Evolutionary conservation across 2,888 invertebrate species (phyloP), one percentile per base, ranked within the genome.

Genomic region (Ctena decussata): DNA sequence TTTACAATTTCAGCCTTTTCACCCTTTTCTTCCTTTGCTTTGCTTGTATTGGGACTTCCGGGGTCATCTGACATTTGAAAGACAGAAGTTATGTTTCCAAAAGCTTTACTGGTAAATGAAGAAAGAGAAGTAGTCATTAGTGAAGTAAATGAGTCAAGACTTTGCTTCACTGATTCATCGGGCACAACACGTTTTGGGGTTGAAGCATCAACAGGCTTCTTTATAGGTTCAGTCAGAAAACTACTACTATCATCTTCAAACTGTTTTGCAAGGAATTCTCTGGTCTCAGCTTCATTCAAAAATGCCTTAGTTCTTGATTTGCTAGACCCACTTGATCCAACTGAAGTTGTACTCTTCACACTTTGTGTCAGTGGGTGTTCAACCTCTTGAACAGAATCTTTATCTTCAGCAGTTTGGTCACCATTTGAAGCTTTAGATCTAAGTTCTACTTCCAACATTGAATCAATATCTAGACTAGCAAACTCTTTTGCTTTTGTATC

Each of bases 241-340:
- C 60, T 53, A 37, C 39, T 30, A 12, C 78, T 86, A 12, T 92
- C 92, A 69, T 93, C 92, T 39, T 91, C 88, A 82, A 93, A 91
- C 84, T 98, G 98, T 91, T 97, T 96, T 27, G 97, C 97, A 75
- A 98, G 95, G 96, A 97, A 98, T 92, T 98, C 97, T 92, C 97
- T 97, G 3, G 98, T 98, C 70, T 97, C 97, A 96, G 97, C 97
- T 39, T 97, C 97, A 94, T 98, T 97, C n/a, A 97, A 97, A 94
- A 97, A 97, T 21, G 18, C 35, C 35, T 35, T 65, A 11, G 65
- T 35, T 21, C 35, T 32, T n/a, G 65, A 65, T 65, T 35, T 65
- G 21, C 35, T 35, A 18, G 65, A 65, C 8, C 11, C 21, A 35
- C 3, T 35, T 6, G 65, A 65, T 12, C 65, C 30, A 2, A 65